Base-by-base conservation (phyloP, 2,797 vertebrate genomes). In the Iguana delicatissima region DNA sequence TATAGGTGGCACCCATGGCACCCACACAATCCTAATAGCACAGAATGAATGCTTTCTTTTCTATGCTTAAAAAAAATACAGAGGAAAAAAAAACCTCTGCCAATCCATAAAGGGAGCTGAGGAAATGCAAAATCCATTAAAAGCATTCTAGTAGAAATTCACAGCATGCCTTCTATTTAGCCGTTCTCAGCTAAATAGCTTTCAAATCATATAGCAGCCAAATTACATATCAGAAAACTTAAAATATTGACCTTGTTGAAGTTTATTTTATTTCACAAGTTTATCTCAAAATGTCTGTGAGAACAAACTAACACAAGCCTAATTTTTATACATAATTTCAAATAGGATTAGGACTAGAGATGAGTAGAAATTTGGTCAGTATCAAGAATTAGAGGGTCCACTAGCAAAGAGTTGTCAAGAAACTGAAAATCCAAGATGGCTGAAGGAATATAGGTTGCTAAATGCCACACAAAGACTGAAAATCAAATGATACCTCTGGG, bases 101-200 rank as follows among this genome's bases (percentile, higher is more conserved):
- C 90, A 91, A 93, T 85, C 29, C 2, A 1, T 20, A 88, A 90
- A 74, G 0, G 0, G 89, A 95, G 88, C 74, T 57, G 52, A 79
- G 86, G 89, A 93, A 96, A 93, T 87, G 94, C 83, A 91, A 50
- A 94, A 92, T 91, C 91, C 92, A 95, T 95, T 96, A 95, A 96
- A 91, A 85, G 52, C 88, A 93, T 91, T 96, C 86, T 92, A 94
- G 94, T 88, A 91, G 90, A 89, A 90, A 90, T 92, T 46, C 88
- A 92, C 89, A 92, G 85, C 38, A 89, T 14, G 42, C n/a, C 80
- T 93, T 90, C 90, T 92, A 64, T 95, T 94, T 94, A 92, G 84
- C 8, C 1, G 84, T 90, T 93, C 2, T 86, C 42, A 93, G 89
- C 88, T 92, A 92, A 85, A 22, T 9, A 80, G 50, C 85, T 95